These are phyloP conservation scores for Schizothorax lantsangensis DNA, from an alignment of 2,797 vertebrate genomes.

Conservation along the genomic window DNA sequence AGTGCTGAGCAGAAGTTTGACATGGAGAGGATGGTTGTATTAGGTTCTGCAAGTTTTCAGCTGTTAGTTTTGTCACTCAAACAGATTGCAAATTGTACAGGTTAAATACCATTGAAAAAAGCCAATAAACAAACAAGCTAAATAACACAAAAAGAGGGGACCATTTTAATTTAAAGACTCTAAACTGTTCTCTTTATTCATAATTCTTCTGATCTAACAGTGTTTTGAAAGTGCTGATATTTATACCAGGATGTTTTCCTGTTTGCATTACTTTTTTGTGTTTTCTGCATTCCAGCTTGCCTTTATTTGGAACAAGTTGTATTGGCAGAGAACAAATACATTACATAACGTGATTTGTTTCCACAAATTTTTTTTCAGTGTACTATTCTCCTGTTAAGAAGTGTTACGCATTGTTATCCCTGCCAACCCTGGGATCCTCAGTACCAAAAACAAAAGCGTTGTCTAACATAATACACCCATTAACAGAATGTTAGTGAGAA, in stretches of 20 bases:
- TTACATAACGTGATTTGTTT: no score
- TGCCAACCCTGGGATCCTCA: no score
- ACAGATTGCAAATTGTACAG: conserved; percentile 25
- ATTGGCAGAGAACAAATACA: neutral
- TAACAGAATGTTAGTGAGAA: no score
- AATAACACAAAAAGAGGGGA: neutral
- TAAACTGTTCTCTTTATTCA: neutral
- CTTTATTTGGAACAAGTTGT: neutral
- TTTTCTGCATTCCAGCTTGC: neutral
- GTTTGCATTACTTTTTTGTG: no score
- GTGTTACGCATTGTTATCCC: no score
- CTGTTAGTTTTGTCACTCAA: conserved; percentile 57
- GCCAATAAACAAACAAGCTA: neutral
- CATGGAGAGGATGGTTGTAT: conserved; percentile 37
- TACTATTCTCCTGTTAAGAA: no score
- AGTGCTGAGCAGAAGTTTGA: conserved; percentile 19
- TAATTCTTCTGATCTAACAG: neutral
- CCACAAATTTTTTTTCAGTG: no score
- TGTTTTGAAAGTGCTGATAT: neutral
- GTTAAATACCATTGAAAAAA: conserved; percentile 15
- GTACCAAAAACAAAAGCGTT: no score
- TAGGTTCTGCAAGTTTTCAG: conserved; percentile 56
- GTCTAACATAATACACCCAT: no score
- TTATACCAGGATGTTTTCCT: neutral
- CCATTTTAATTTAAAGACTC: neutral